These are phyloP conservation scores for Hippocampus mohnikei DNA, from an alignment of 2,113 vertebrate genomes.

Conservation along the genomic window DNA sequence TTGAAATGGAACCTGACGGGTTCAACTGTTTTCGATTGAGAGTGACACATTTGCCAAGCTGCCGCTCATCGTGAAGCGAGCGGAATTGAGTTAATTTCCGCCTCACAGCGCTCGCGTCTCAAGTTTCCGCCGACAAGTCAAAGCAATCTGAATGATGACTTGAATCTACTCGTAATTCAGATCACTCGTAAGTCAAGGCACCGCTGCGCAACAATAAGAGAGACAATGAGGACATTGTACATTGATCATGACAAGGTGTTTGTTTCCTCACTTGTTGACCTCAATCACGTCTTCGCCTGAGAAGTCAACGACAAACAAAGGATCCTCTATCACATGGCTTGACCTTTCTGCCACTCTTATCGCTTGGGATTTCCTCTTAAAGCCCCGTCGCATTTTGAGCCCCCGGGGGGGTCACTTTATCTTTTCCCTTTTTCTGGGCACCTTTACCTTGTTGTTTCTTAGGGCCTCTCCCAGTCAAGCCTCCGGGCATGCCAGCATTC, in stretches of 20 bases:
- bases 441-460: slow-evolving; percentile 58
- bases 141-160: no score
- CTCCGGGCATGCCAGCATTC: slow-evolving; percentile 46
- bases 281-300: slow-evolving; percentile 43
- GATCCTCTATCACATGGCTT: slow-evolving; percentile 2
- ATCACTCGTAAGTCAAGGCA: background rate
- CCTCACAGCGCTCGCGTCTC: no score
- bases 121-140: no score
- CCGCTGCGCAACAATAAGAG: background rate
- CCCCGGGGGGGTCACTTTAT: slow-evolving; percentile 43
- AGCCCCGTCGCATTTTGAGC: slow-evolving; percentile 32
- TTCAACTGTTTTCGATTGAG: no score
- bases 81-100: no score
- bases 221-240: background rate
- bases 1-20: no score
- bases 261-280: slow-evolving; percentile 30
- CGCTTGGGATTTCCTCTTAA: slow-evolving; percentile 40
- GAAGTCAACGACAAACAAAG: slow-evolving; percentile 4
- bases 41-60: no score
- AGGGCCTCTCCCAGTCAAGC: slow-evolving; percentile 38
- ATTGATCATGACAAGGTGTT: background rate
- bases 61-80: no score
- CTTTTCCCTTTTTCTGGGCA: slow-evolving; percentile 36
- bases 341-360: slow-evolving; percentile 60
- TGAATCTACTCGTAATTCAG: background rate